Evolutionary conservation across 2,888 invertebrate genomes (phyloP), one percentile per base, ranked within the genome.

Genomic region (Gastracanthus pulcherrimus): DNA sequence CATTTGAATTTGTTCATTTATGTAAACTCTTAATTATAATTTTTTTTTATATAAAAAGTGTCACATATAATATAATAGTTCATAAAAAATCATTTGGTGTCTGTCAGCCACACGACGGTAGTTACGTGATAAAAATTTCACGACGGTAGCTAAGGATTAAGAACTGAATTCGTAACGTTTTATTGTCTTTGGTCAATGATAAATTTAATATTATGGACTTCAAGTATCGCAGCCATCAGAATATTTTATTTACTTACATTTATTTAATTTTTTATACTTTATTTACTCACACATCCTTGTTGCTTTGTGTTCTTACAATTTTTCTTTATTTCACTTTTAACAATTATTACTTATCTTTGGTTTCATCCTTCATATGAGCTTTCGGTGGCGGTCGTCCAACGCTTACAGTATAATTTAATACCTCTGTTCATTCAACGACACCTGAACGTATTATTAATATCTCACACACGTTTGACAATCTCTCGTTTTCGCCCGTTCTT

Each of bases 311-410:
- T 74, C 29, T 67, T 51, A 55, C 16, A 58, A 41, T 66, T 36
- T 55, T 19, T 3, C 3, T 62, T 75, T 55, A 13, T 36, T 78
- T 69, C 36, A 19, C 1, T n/a, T 11, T 34, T 72, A 19, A 29
- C 69, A 13, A 51, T 5, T 34, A 29, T 36, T 48, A 2, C 23
- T 81, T 74, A 34, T 41, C 13, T 19, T 60, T 64, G 9, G 4
- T 45, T 75, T 70, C n/a, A 45, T 48, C 36, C 66, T 26, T 45
- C 55, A 34, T 38, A 31, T 48, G 34, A 88, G 89, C 88, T 90
- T 89, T 89, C 86, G 90, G 89, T 89, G 89, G 89, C 89, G 89
- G 90, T 89, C 88, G 86, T 87, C 86, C 86, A 87, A 88, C 87
- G 88, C 89, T 89, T 89, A 82, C 74, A 80, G 75, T 85, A 84